Conservation (phyloP, 2,888 invertebrate genomes). For the Drosophila merina region DNA sequence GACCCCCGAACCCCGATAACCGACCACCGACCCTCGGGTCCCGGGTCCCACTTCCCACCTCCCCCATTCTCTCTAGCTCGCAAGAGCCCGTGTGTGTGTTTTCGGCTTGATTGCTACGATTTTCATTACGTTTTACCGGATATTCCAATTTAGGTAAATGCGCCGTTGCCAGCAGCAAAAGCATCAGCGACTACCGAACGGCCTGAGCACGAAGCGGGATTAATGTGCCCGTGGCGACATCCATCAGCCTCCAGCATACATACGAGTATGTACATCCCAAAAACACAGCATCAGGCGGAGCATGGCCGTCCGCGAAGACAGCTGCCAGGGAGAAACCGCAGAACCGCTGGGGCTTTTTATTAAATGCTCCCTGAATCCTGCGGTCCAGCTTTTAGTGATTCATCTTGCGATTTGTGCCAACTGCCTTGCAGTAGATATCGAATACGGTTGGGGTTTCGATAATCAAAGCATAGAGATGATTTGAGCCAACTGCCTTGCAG, state of each 20-base stretch:
- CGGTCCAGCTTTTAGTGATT: too few species aligned
- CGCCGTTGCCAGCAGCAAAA: constrained; percentile 74
- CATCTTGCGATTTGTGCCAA: too few species aligned
- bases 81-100: constrained; percentile 52
- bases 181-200: constrained; percentile 23
- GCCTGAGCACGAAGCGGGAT: constrained; percentile 58
- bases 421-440: too few species aligned
- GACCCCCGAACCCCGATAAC: constrained; percentile 24
- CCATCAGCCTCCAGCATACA: constrained; percentile 44
- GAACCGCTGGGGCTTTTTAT: background rate
- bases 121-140: constrained; percentile 81
- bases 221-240: constrained; percentile 71
- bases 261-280: constrained; percentile 18
- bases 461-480: too few species aligned
- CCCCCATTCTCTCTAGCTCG: constrained; percentile 10
- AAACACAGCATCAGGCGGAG: constrained; percentile 77
- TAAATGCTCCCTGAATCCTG: too few species aligned
- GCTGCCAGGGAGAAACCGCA: constrained; percentile 46
- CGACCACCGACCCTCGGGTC: background rate
- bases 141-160: constrained; percentile 83
- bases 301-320: constrained; percentile 63
- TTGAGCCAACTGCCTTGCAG: too few species aligned
- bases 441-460: too few species aligned
- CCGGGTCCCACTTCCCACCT: too few species aligned
- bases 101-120: constrained; percentile 72